A percentile compares a stretch with the other conserved stretches of the same genome.
Evolutionary conservation across 2,888 invertebrate species (phyloP).

Genomic region (Leucophenga montana): DNA sequence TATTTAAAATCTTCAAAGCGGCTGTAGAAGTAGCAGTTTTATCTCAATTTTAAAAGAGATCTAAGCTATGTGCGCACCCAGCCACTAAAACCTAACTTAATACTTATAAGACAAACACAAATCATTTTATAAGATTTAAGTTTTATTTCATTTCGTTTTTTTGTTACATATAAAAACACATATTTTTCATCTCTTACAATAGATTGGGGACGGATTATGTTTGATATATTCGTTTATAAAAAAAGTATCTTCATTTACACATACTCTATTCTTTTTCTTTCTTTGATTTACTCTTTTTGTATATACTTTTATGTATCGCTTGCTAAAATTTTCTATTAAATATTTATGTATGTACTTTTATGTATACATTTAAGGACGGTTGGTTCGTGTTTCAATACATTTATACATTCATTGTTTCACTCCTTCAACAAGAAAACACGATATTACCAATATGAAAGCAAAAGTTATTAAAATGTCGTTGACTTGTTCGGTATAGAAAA

Average conservation of each 20-base stretch:
- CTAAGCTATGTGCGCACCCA: too few relatives aligned
- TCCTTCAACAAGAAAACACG: slow-evolving; percentile 4
- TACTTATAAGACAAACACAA: too few relatives aligned
- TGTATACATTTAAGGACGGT: slow-evolving; percentile 49
- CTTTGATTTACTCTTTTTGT: not conserved
- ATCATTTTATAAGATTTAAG: too few relatives aligned
- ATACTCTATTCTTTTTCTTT: slow-evolving; percentile 3
- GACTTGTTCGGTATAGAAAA: slow-evolving; percentile 47
- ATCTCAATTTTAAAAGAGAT: too few relatives aligned
- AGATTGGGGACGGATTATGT: slow-evolving; percentile 49
- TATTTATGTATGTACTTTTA: slow-evolving; percentile 51
- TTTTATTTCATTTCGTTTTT: too few relatives aligned
- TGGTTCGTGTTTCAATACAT: slow-evolving; percentile 40
- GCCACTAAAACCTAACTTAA: too few relatives aligned
- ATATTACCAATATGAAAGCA: slow-evolving; percentile 2
- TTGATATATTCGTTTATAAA: slow-evolving; percentile 32
- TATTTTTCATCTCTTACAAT: slow-evolving; percentile 41
- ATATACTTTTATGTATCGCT: slow-evolving; percentile 44
- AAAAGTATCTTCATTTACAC: not conserved
- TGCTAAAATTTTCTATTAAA: slow-evolving; percentile 43
- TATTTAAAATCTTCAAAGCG: too few relatives aligned
- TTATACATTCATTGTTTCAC: slow-evolving; percentile 20
- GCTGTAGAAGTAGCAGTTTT: too few relatives aligned
- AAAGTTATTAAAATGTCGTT: slow-evolving; percentile 36
- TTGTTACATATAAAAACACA: slow-evolving; percentile 31